Conservation (phyloP, 2,888 invertebrate species). For the Lamellibrachia columna region DNA sequence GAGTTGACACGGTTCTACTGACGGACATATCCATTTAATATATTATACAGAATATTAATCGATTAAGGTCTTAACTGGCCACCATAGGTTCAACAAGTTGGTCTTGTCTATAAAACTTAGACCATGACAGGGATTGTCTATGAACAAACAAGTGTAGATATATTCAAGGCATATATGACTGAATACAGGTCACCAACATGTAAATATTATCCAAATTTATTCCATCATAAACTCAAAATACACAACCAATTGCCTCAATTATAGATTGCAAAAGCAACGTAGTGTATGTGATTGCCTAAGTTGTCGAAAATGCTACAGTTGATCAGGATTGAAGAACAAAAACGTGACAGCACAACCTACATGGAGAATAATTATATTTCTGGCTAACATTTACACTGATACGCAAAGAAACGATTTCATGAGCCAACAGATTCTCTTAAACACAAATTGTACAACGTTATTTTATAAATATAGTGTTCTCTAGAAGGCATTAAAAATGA, state of each 20-base stretch:
- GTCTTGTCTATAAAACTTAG: neutral
- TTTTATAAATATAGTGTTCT: constrained; percentile 12
- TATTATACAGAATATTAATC: too few relatives aligned
- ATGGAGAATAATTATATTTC: neutral
- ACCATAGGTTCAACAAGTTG: too few relatives aligned
- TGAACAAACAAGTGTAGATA: neutral
- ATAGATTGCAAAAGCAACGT: neutral
- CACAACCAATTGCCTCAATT: neutral
- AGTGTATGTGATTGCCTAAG: constrained; percentile 12
- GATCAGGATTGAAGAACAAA: neutral
- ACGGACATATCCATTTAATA: too few relatives aligned
- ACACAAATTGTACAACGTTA: neutral
- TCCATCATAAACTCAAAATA: constrained; percentile 6
- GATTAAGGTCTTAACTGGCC: too few relatives aligned
- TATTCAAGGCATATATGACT: neutral
- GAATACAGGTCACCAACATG: neutral
- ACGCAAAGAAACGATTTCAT: neutral
- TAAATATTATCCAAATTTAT: neutral
- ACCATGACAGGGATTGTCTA: neutral
- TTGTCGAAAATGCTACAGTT: neutral
- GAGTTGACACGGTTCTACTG: too few relatives aligned
- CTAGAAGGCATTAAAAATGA: constrained; percentile 8
- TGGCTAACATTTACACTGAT: neutral
- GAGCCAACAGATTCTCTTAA: neutral
- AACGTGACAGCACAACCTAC: neutral